Base-by-base conservation (phyloP, 2,888 invertebrate genomes). In the Poecilobothrus nobilitatus region DNA sequence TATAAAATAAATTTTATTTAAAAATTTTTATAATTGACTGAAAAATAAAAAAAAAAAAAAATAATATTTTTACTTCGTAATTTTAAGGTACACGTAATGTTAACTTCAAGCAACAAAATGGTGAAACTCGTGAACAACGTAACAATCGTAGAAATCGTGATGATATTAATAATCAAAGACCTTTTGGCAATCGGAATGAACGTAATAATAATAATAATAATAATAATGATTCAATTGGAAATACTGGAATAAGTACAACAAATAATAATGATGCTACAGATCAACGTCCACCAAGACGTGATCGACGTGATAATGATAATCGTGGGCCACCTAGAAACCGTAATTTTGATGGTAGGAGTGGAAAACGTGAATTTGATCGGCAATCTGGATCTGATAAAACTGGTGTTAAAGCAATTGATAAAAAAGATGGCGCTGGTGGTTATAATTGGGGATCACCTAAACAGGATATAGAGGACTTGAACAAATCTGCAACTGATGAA, bases 361-460 rank as follows among this genome's bases (percentile, higher is more conserved):
- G 93, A 74, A 95, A 94, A 83, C 88, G 96, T 66, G 96, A 96
- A 84, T 96, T 92, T 80, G 96, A 96, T 83, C 88, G 96, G 75
- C 92, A 95, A 81, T 95, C 95, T 76, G 96, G 96, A 74, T 95
- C 94, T 71, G 95, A 95, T 82, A 94, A 92, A 85, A 95, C 95
- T 78, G 95, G 96, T 77, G 90, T 96, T 73, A 96, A 96, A 84
- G 88, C 95, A 72, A 88, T 94, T 76, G 96, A 96, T 82, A 97
- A 97, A 84, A 27, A 27, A 22, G 95, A 97, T 77, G 97, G 96
- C 75, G 92, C 89, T 81, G 97, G 96, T 73, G 90, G 95, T 74
- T 94, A 94, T 82, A 97, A 97, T 85, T 97, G 97, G 96, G 96
- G 96, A 76, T 92, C 92, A 73, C 88, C 92, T 76, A 92, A 92